A percentile compares a stretch with the other conserved stretches of the same genome.
Conservation (phyloP, 2,888 invertebrate species). For the Cephus rjabovi region DNA sequence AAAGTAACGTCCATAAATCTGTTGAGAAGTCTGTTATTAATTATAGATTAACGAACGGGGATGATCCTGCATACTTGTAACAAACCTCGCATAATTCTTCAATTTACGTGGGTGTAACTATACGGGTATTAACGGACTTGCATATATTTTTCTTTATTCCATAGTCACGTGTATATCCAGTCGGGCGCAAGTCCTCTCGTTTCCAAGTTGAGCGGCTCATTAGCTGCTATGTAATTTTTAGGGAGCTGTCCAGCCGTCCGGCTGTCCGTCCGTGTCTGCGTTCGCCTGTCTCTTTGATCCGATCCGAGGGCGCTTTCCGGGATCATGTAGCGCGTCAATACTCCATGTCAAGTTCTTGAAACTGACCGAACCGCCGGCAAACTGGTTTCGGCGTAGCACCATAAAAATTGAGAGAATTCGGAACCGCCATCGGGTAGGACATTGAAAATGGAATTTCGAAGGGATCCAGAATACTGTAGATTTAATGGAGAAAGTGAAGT, state of each 20-base stretch:
- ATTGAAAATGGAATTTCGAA: not conserved
- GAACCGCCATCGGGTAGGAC: constrained; percentile 19
- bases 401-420: constrained; percentile 43
- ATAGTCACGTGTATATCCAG: not conserved
- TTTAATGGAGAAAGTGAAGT: not conserved
- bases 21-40: not conserved
- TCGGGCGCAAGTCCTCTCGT: constrained; percentile 9
- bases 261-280: constrained; percentile 1
- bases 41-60: not conserved
- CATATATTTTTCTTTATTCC: not conserved
- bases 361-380: constrained; percentile 43
- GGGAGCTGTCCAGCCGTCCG: constrained; percentile 25
- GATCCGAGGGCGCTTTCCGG: constrained; percentile 44
- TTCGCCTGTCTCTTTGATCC: constrained; percentile 42
- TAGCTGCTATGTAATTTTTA: constrained; percentile 36
- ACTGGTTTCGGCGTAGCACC: constrained; percentile 49
- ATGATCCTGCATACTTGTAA: not conserved
- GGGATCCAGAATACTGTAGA: not conserved
- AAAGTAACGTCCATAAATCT: not conserved
- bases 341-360: constrained; percentile 10
- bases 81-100: not conserved
- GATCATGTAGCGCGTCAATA: constrained; percentile 33
- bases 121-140: not conserved
- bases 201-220: constrained; percentile 26
- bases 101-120: not conserved